Evolutionary conservation across 2,888 invertebrate species (phyloP), one percentile per base, ranked within the genome.

Genomic region (Eristalis arbustorum): DNA sequence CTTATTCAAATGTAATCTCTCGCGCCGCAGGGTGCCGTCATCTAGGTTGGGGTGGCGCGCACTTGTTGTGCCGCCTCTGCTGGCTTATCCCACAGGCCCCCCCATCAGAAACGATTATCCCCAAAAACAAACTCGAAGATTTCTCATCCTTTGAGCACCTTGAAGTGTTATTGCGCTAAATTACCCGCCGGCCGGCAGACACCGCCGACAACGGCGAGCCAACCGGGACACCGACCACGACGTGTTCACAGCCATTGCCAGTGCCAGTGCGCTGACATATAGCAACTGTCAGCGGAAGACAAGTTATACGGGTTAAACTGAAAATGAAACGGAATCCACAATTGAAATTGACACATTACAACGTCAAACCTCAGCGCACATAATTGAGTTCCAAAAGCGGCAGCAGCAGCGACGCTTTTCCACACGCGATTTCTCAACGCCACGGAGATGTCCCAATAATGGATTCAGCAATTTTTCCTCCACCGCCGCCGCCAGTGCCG

Each of bases 321-420:
- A 77, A 78, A 85, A 75, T 83, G 67, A 83, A 87, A 87, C 78
- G 72, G 75, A 74, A 82, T 85, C 78, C 83, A 75, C 82, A 87
- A 83, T 83, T 83, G 83, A 83, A 87, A 83, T 82, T 87, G 87
- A 83, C 83, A 83, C 87, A 83, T 87, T 87, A 87, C 87, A 82
- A 78, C 87, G 83, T 79, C 85, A 85, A 77, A 85, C 82, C 69
- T 76, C 68, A 81, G 49, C 84, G 40, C 84, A 84, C 76, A 81
- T 84, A 84, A 84, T 84, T 84, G 84, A 84, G 80, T 76, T 79
- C 84, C 71, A 63, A 40, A 57, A 68, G 72, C 69, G 67, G 68
- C 62, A 63, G 4, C 13, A n/a, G 59, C 68, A 37, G 78, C 40
- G 64, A 42, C 67, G 42, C 72, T 79, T 80, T 72, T 67, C 69